phyloP scores from a whole-genome alignment of 2,888 invertebrate species.

The Lumbricus terrestris region DNA sequence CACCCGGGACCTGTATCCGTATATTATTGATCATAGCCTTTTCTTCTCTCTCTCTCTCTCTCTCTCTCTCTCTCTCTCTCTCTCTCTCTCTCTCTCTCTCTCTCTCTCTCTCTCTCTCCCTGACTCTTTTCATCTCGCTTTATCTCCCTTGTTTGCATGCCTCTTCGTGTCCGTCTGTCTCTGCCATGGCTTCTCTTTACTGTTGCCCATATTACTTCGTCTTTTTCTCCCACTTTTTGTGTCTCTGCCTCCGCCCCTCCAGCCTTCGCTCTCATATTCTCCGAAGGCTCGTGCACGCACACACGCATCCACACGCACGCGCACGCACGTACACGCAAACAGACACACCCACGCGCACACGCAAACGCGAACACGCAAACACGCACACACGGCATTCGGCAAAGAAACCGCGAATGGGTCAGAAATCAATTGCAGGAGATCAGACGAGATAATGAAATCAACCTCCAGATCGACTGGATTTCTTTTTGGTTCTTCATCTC shows the following conservation, averaged over 20 bases:
- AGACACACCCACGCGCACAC: too few species aligned
- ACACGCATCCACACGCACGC: background rate
- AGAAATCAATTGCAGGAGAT: background rate
- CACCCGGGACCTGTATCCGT: too few species aligned
- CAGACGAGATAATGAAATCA: slow-evolving; percentile 3
- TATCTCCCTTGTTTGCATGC: background rate
- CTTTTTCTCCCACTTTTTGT: background rate
- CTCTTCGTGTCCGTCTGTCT: background rate
- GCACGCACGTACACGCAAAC: background rate
- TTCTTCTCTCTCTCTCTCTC: background rate
- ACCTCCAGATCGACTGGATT: background rate
- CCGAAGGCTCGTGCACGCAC: background rate
- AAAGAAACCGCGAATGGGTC: background rate
- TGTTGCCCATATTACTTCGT: background rate
- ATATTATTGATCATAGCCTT: background rate
- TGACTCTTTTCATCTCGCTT: too few species aligned
- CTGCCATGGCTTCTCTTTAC: too few species aligned
- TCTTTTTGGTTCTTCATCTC: background rate
- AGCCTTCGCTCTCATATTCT: background rate
- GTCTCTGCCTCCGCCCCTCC: background rate
- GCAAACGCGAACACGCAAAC: too few species aligned
- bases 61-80: background rate
- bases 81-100: too few species aligned
- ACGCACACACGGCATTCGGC: background rate
- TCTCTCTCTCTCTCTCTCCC: too few species aligned